These are phyloP conservation scores for Laupala kohalensis DNA, from an alignment of 1,140 invertebrate genomes.

Conservation along the genomic window DNA sequence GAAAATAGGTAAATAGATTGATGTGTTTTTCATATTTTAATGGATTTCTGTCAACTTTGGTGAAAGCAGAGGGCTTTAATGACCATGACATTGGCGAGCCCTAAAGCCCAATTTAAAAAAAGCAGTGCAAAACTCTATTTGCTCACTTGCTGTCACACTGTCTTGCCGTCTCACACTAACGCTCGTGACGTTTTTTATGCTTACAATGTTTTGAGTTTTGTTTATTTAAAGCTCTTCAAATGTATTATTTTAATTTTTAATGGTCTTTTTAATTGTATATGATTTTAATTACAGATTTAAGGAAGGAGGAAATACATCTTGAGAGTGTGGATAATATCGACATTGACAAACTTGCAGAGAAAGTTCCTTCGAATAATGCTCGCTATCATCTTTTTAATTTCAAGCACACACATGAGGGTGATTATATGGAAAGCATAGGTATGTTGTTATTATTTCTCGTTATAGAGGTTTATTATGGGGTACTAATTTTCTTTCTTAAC, in stretches of 20 bases:
- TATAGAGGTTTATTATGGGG: too few species aligned
- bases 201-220: neutral
- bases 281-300: slow-evolving; percentile 42
- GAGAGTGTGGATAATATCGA: slow-evolving; percentile 44
- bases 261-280: neutral
- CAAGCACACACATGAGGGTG: slow-evolving; percentile 83
- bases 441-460: too few species aligned
- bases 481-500: too few species aligned
- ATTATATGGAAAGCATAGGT: slow-evolving; percentile 72
- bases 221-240: neutral
- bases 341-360: slow-evolving; percentile 49
- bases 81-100: too few species aligned
- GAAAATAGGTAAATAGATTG: slow-evolving; percentile 27
- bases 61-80: neutral
- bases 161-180: too few species aligned
- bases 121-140: too few species aligned
- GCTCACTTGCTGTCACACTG: neutral
- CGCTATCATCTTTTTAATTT: slow-evolving; percentile 88
- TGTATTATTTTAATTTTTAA: neutral
- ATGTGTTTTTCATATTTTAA: slow-evolving; percentile 9
- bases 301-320: slow-evolving; percentile 63
- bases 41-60: neutral
- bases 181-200: neutral
- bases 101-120: too few species aligned
- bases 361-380: slow-evolving; percentile 70